A percentile compares a stretch with the other conserved stretches of the same genome.
These are phyloP conservation scores for Clarias pachynema DNA, from an alignment of 2,797 vertebrate species.

Conservation along the genomic window DNA sequence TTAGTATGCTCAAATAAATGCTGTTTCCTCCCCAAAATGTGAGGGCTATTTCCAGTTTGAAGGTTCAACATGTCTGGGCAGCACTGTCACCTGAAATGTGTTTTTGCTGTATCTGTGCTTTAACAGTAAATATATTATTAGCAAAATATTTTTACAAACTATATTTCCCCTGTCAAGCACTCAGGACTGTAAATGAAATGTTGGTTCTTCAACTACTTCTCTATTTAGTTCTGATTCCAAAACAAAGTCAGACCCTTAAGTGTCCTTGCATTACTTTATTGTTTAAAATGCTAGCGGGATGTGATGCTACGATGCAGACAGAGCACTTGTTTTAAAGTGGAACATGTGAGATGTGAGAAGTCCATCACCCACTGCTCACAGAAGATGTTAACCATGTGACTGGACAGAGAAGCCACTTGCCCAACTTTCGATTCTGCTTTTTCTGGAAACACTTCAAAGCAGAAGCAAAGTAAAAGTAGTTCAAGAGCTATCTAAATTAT, in stretches of 20 bases:
- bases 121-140: background rate
- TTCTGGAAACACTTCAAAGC: conserved; percentile 44
- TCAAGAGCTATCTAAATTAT: background rate
- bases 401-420: conserved; percentile 64
- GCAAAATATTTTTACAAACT: background rate
- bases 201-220: conserved; percentile 42
- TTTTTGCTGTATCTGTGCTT: background rate
- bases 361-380: conserved; percentile 37
- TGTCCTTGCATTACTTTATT: too few relatives aligned
- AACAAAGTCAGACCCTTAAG: background rate
- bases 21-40: background rate
- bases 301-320: conserved; percentile 57
- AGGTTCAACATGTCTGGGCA: conserved; percentile 33
- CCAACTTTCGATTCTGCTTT: conserved; percentile 76
- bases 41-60: background rate
- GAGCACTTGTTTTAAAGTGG: conserved; percentile 52
- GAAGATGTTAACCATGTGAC: conserved; percentile 64
- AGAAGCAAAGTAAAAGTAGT: conserved; percentile 47
- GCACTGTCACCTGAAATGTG: conserved; percentile 21
- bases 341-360: conserved; percentile 47
- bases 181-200: too few relatives aligned
- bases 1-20: background rate
- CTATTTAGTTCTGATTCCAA: conserved; percentile 64
- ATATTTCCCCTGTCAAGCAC: background rate
- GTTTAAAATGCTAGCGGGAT: background rate